Evolutionary conservation across 2,113 vertebrate species (phyloP).

Genomic region (Brachyhypopomus gauderio): DNA sequence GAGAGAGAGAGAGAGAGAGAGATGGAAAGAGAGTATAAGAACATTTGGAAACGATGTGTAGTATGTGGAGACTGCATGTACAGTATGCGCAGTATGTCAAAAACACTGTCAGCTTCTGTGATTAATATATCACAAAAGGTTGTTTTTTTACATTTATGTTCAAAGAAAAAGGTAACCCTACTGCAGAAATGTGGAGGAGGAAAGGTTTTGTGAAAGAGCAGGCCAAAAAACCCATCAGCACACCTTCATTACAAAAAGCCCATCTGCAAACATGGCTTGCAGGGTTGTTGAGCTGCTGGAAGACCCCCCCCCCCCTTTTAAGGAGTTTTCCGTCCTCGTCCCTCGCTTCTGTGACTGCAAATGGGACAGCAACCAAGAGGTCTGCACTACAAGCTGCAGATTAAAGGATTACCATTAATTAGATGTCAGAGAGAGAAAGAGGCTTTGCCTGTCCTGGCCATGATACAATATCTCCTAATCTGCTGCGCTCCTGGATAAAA

Average conservation of each 20-base stretch:
- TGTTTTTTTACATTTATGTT: slow-evolving; percentile 13
- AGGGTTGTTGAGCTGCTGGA: slow-evolving; percentile 68
- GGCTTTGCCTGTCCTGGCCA: slow-evolving; percentile 81
- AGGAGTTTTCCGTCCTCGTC: slow-evolving; percentile 57
- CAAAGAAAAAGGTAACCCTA: neutral
- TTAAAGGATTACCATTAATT: slow-evolving; percentile 95
- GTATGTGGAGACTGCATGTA: neutral
- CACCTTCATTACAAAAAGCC: slow-evolving; percentile 21
- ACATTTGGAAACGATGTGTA: neutral
- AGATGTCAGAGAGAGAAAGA: slow-evolving; percentile 73
- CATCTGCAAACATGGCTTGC: slow-evolving; percentile 18
- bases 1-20: neutral
- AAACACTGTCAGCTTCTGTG: neutral
- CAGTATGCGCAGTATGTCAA: slow-evolving; percentile 16
- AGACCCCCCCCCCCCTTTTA: slow-evolving; percentile 41
- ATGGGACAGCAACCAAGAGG: slow-evolving; percentile 73
- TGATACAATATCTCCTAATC: slow-evolving; percentile 88
- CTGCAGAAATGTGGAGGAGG: slow-evolving; percentile 17
- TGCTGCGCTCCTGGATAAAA: slow-evolving; percentile 79
- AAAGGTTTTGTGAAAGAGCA: slow-evolving; percentile 7
- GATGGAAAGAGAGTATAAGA: neutral
- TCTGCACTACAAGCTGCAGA: slow-evolving; percentile 75
- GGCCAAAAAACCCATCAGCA: slow-evolving; percentile 20
- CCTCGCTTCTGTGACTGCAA: slow-evolving; percentile 67
- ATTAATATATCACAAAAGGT: slow-evolving; percentile 23